These are phyloP conservation scores for Selene dorsalis DNA, from an alignment of 2,797 vertebrate species.

Conservation along the genomic window DNA sequence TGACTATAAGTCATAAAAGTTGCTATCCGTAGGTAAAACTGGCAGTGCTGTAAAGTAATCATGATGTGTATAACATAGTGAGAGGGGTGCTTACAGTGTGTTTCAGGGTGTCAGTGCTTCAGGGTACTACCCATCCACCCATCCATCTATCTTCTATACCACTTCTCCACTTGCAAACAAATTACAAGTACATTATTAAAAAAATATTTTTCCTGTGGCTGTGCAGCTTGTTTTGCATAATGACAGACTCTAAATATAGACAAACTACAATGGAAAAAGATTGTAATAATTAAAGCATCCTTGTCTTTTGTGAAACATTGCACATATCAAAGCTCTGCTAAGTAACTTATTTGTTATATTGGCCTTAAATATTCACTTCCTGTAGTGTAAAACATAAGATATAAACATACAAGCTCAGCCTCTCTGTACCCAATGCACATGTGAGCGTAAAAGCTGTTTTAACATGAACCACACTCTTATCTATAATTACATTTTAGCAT, in stretches of 20 bases:
- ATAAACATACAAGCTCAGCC: too few species aligned
- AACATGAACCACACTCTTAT: background rate
- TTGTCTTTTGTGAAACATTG: background rate
- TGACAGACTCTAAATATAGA: background rate
- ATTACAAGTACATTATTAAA: constrained; percentile 20
- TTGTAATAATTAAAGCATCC: background rate
- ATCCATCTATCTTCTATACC: constrained; percentile 19
- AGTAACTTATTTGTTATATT: background rate
- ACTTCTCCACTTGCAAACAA: constrained; percentile 31
- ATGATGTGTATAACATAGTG: constrained; percentile 31
- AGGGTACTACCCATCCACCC: background rate
- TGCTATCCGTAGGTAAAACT: constrained; percentile 50
- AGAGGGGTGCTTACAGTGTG: constrained; percentile 10
- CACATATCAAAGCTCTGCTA: background rate
- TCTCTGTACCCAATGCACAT: too few species aligned
- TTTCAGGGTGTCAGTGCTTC: constrained; percentile 13
- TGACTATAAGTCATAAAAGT: constrained; percentile 57
- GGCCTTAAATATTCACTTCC: background rate
- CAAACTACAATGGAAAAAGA: background rate
- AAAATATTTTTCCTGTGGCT: background rate
- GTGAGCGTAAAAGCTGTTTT: too few species aligned
- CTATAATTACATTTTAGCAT: constrained; percentile 1
- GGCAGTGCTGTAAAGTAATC: constrained; percentile 39
- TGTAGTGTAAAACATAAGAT: background rate
- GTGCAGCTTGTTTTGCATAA: constrained; percentile 4